These are phyloP conservation scores for Pluvianellus socialis DNA, from an alignment of 2,113 vertebrate species.

Conservation along the genomic window DNA sequence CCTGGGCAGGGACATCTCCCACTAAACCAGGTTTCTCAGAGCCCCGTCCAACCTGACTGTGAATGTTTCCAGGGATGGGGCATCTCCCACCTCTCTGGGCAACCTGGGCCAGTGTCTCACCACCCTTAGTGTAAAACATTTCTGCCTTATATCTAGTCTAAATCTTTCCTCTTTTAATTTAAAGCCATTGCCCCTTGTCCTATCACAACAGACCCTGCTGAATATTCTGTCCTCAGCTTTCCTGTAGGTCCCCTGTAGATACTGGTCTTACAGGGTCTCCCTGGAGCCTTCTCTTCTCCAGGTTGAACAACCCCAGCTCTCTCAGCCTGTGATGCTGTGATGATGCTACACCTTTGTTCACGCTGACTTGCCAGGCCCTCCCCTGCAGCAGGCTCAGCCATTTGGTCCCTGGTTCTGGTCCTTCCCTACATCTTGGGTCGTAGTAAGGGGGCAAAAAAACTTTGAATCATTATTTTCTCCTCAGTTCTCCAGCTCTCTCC, in stretches of 20 bases:
- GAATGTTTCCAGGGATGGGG: not conserved
- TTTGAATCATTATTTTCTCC: not conserved
- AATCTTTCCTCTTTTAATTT: not conserved
- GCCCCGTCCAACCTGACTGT: not conserved
- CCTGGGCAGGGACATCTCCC: not conserved
- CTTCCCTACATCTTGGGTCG: not conserved
- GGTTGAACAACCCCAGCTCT: not conserved
- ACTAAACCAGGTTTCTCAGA: not conserved
- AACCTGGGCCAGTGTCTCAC: not conserved
- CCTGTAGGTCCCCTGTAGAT: not conserved
- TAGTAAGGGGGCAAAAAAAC: not conserved
- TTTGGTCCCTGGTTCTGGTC: not conserved
- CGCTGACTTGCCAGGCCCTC: not conserved
- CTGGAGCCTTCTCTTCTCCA: not conserved
- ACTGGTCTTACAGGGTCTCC: not conserved
- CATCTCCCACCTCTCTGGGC: not conserved
- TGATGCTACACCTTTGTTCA: not conserved
- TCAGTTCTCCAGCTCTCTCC: not conserved
- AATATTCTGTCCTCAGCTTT: not conserved
- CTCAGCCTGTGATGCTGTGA: not conserved
- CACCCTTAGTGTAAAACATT: not conserved
- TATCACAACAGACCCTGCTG: not conserved
- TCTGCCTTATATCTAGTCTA: not conserved
- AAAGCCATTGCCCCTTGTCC: not conserved
- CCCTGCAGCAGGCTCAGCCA: not conserved